Base-by-base conservation (phyloP, 1,140 invertebrate species). In the Calosoma granatense region DNA sequence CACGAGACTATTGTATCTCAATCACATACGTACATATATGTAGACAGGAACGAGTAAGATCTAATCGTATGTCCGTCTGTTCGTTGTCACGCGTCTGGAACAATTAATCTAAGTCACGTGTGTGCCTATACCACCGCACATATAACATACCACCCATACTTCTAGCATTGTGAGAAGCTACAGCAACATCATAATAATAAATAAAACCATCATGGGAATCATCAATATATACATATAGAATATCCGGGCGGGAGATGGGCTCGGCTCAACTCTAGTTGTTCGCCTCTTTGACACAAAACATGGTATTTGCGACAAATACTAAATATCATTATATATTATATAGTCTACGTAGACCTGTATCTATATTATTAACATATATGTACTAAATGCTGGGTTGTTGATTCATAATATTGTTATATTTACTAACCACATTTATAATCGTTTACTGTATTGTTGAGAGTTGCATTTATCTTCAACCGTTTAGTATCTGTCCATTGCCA, bases 1-100 rank as follows among this genome's bases (percentile, higher is more conserved):
- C 43, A n/a, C n/a, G n/a, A 54, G 36, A 47, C 53, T 52, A 39
- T 39, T 51, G 53, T 17, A 53, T 21, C 36, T 53, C 51, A 57
- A n/a, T 14, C n/a, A 20, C 51, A 15, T 26, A 20, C 21, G 14
- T 57, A n/a, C n/a, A n/a, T n/a, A n/a, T n/a, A n/a, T 47, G 51
- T 41, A 54, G 22, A 22, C 11, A 17, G 47, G 12, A 9, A 9
- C 11, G 47, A 36, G 6, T 36, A 36, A 36, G 6, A 36, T 6
- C n/a, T 36, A 36, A 36, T 6, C 26, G n/a, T n/a, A n/a, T 36
- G 26, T 36, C 26, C 26, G 26, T 36, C 26, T 36, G 6, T 36
- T 9, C 26, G n/a, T 36, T 47, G 6, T 47, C 41, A 12, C 41
- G 3, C 41, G 41, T 47, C 41, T 47, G 6, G 41, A 47, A 47